phyloP scores from a whole-genome alignment of 2,797 vertebrate species.

The Limnodromus scolopaceus region DNA sequence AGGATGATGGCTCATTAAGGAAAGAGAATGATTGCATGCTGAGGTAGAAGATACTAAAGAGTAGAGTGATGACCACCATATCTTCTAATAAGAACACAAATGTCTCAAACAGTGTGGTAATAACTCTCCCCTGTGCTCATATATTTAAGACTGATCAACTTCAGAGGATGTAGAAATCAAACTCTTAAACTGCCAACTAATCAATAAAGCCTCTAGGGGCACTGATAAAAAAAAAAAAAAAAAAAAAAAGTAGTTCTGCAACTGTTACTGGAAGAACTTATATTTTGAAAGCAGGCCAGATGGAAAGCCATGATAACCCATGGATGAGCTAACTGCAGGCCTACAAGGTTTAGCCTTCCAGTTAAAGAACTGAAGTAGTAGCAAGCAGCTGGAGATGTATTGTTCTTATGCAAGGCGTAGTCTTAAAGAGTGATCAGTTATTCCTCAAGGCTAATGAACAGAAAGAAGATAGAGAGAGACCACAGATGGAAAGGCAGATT shows the following conservation, averaged over 20 bases:
- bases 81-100: neutral
- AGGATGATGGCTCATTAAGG: neutral
- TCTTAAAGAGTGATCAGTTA: constrained; percentile 22
- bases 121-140: neutral
- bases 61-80: neutral
- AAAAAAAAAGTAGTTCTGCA: neutral
- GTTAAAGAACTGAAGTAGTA: neutral
- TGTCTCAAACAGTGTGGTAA: neutral
- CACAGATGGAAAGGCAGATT: constrained; percentile 57
- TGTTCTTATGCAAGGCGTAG: neutral
- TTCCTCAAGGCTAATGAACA: constrained; percentile 15
- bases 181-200: neutral
- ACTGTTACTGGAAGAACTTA: neutral
- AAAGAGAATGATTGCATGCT: neutral
- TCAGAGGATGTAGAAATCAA: neutral
- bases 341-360: neutral
- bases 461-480: neutral
- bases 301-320: neutral
- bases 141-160: neutral
- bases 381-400: neutral
- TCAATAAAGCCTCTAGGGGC: neutral
- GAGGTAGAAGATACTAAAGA: neutral
- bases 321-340: neutral
- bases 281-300: neutral
- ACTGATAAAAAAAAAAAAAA: neutral